Base-by-base conservation (phyloP, 1,140 invertebrate species). In the Wiebesia pumilae region DNA sequence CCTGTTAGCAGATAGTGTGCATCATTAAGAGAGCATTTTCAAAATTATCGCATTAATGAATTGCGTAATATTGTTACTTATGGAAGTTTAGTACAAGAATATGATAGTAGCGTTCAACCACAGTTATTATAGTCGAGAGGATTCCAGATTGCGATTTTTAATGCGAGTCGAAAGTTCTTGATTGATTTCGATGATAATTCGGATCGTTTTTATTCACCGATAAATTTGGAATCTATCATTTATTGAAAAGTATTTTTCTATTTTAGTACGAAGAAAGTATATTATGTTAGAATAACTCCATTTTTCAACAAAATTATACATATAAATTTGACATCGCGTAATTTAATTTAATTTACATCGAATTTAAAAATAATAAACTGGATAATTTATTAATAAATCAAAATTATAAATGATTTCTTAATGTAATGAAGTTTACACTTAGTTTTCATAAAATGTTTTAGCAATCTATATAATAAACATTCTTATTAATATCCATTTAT, bases 21-120 rank as follows among this genome's bases (percentile, higher is more conserved):
- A 51, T 80, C 51, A 80, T 80, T 80, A 80, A 35, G 78, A 19
- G 62, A n/a, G 27, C 51, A 80, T 47, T 80, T 80, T 51, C 43
- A 4, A 62, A 54, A 80, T 80, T 35, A 83, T 83, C 69, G 81
- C n/a, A 35, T 73, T 83, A 83, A 83, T 83, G 69, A 69, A 83
- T 58, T 54, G 65, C 43, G 30, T 43, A 78, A 51, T 51, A 24
- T 24, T 51, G 35, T 30, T 35, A 38, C 73, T 9, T 10, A 27
- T 75, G 35, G 3, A n/a, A 21, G 21, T 40, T 0, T 9, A 4
- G 7, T 35, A 54, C 79, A 58, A 12, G 1, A 40, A 27, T 7
- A 35, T 38, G 38, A 19, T 16, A 1, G 47, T 35, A 19, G 35
- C 24, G 14, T 80, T 62, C 21, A 58, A 80, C 16, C 40, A 33